phyloP scores from a whole-genome alignment of 2,113 vertebrate genomes.

The Barbus barbus region DNA sequence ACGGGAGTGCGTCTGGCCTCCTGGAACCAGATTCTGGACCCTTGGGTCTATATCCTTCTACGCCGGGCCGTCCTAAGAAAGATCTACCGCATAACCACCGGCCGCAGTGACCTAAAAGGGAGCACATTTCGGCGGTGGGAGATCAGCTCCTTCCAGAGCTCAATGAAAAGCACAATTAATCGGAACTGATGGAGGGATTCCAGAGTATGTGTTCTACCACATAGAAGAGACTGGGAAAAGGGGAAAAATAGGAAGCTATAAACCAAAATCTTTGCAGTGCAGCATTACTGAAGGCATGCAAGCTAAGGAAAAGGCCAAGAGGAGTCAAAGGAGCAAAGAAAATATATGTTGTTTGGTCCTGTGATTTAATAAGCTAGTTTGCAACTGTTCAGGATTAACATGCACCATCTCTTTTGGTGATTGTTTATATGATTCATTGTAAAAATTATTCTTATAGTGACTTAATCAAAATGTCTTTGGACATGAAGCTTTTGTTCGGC shows the following conservation, averaged over 20 bases:
- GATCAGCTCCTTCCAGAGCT: conserved; percentile 77
- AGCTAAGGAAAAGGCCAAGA: neutral
- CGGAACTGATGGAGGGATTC: conserved; percentile 60
- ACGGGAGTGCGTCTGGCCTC: conserved; percentile 83
- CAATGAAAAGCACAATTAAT: conserved; percentile 74
- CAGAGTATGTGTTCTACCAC: neutral
- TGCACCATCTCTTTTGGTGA: too few relatives aligned
- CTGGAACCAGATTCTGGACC: conserved; percentile 91
- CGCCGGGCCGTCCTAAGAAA: conserved; percentile 84
- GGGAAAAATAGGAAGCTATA: neutral
- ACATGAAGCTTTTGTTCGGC: neutral
- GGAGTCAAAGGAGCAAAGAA: neutral
- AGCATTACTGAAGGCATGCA: neutral
- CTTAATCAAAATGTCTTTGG: neutral
- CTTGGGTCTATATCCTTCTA: conserved; percentile 92
- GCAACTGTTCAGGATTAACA: too few relatives aligned
- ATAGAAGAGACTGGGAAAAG: neutral
- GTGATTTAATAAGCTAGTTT: neutral
- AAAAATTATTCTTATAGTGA: neutral
- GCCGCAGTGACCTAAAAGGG: conserved; percentile 67
- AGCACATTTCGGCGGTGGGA: conserved; percentile 80
- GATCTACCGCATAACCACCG: conserved; percentile 77
- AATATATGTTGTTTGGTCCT: neutral
- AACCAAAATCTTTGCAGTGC: too few relatives aligned
- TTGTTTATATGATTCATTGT: neutral